Conservation (phyloP, 2,113 vertebrate genomes). For the Xenopus laevis region DNA sequence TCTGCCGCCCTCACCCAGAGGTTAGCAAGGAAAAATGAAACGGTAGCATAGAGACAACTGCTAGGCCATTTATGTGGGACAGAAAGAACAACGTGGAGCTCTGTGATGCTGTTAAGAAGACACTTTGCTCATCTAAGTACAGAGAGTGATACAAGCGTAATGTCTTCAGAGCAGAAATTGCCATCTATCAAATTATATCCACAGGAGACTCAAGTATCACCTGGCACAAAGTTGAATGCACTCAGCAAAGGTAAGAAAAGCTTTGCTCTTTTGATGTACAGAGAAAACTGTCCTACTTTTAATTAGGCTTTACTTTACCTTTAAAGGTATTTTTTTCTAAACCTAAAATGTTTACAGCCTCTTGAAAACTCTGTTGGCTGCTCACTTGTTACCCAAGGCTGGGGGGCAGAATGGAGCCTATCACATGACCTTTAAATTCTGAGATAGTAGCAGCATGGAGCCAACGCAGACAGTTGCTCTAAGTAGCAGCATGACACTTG, state of each 20-base stretch:
- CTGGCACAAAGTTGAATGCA: conserved; percentile 43
- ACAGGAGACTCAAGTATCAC: conserved; percentile 31
- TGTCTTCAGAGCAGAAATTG: conserved; percentile 34
- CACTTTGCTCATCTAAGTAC: background rate
- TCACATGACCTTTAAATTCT: too few relatives aligned
- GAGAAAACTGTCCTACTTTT: too few relatives aligned
- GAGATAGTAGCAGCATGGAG: too few relatives aligned
- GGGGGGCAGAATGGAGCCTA: too few relatives aligned
- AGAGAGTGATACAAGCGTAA: conserved; percentile 9
- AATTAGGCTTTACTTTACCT: too few relatives aligned
- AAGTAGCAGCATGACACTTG: too few relatives aligned
- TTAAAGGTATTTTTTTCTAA: too few relatives aligned
- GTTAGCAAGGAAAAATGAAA: background rate
- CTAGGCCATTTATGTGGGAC: background rate
- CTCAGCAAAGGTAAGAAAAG: conserved; percentile 59
- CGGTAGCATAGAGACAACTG: background rate
- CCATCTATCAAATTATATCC: conserved; percentile 25
- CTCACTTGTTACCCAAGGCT: too few relatives aligned
- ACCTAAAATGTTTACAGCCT: too few relatives aligned
- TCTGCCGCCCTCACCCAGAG: background rate
- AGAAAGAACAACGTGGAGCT: background rate
- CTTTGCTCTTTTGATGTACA: too few relatives aligned
- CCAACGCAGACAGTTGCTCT: too few relatives aligned
- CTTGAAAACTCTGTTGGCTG: too few relatives aligned
- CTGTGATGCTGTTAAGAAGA: background rate